A percentile compares a stretch with the other conserved stretches of the same genome.
These are phyloP conservation scores for Drosophila tsacasi DNA, from an alignment of 1,140 invertebrate species.

Conservation along the genomic window DNA sequence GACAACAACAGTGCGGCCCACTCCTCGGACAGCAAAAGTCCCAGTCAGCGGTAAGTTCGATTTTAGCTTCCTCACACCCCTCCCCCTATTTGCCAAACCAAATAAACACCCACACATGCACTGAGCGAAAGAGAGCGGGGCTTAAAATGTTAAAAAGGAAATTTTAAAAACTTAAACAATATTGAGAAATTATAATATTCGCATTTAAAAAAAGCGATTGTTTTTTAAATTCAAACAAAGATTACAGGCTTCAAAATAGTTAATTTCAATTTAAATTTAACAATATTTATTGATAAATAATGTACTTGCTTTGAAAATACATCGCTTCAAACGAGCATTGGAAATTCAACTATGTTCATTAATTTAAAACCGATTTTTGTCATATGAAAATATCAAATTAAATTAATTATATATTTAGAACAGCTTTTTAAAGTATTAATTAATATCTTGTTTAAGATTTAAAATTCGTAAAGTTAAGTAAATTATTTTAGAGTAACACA, in stretches of 20 bases:
- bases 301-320: neutral
- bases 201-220: too few relatives aligned
- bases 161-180: too few relatives aligned
- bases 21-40: conserved; percentile 89
- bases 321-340: neutral
- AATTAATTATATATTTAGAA: neutral
- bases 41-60: conserved; percentile 87
- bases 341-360: neutral
- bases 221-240: too few relatives aligned
- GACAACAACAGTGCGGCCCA: conserved; percentile 88
- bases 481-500: neutral
- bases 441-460: neutral
- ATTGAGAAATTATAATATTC: too few relatives aligned
- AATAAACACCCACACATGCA: conserved; percentile 24
- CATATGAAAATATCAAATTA: neutral
- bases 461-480: neutral
- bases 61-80: neutral
- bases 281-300: neutral
- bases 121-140: conserved; percentile 3
- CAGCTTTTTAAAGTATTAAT: neutral
- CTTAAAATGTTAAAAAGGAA: too few relatives aligned
- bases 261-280: too few relatives aligned
- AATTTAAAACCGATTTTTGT: neutral
- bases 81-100: neutral
- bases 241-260: too few relatives aligned